Evolutionary conservation across 2,113 vertebrate species (phyloP).

Genomic region (Macquaria ambigua): DNA sequence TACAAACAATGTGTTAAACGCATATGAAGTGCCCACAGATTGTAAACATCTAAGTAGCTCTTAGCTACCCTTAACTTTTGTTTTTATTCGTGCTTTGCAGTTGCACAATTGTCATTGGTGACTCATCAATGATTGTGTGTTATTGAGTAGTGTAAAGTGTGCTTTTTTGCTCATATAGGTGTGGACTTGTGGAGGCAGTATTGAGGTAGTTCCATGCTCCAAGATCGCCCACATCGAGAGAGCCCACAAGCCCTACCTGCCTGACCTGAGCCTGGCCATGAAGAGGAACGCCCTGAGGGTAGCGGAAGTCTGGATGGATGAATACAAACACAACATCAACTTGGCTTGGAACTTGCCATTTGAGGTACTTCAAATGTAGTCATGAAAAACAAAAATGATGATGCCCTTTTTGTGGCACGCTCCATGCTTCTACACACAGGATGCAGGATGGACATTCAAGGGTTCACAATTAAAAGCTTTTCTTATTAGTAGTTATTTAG

Average conservation of each 20-base stretch:
- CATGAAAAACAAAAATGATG: no score
- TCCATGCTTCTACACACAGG: background rate
- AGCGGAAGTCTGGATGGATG: constrained; percentile 88
- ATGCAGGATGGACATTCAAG: background rate
- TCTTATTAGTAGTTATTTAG: background rate
- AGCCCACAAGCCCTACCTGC: constrained; percentile 85
- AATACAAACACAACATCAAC: constrained; percentile 86
- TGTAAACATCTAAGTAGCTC: background rate
- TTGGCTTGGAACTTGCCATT: constrained; percentile 85
- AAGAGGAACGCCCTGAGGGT: constrained; percentile 84
- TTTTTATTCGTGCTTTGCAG: background rate
- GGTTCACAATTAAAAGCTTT: background rate
- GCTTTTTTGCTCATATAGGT: constrained; percentile 64
- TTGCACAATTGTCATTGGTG: background rate
- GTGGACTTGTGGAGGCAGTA: constrained; percentile 88
- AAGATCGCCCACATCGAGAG: constrained; percentile 85
- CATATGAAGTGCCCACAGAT: background rate
- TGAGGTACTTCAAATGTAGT: constrained; percentile 68
- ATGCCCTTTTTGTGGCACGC: background rate
- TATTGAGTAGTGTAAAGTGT: background rate
- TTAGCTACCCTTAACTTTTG: background rate
- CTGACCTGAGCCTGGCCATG: constrained; percentile 61
- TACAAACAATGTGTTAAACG: background rate
- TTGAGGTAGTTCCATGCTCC: constrained; percentile 87
- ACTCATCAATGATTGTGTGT: background rate